Base-by-base conservation (phyloP, 1,140 invertebrate species). In the Cyclina sinensis region DNA sequence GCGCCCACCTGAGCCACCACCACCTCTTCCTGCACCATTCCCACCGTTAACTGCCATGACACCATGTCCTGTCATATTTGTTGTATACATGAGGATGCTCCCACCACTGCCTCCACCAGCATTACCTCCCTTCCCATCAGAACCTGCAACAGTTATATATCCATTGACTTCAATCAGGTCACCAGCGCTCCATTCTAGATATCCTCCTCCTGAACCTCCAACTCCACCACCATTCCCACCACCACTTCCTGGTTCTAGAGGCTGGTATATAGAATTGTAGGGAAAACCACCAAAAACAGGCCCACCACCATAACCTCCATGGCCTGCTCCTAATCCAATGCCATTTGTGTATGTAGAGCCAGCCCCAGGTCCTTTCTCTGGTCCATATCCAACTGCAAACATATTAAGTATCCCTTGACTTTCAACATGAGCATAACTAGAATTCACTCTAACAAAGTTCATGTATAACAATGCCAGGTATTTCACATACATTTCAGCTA, bases 31-130 rank as follows among this genome's bases (percentile, higher is more conserved):
- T n/a, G 86, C 57, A 83, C 92, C 93, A 62, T 91, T 82, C 35
- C 93, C 93, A 59, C 93, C 93, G 65, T 78, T 89, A 27, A 94
- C 92, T 70, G 88, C 81, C 51, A 94, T 92, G 4, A 89, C 70
- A 12, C 93, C 93, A 82, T 94, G 93, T 59, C 93, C 93, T 16
- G 92, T 92, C 14, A 94, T 93, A 80, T 94, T 94, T 11, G 90
- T 91, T 3, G 92, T 65, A 51, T 88, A 78, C 46, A 94, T 92
- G 74, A 92, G 82, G 16, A 93, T 86, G 84, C 91, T 91, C 1
- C 93, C 93, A 35, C 93, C 93, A 89, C 90, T 93, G 14, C 92
- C 93, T 48, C 93, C 93, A 35, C 93, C 93, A 54, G 92, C 90
- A 84, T 93, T 83, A 18, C 27, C 70, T 5, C 90, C 90, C 1